Base-by-base conservation (phyloP, 2,113 vertebrate species). In the Cynocephalus volans region DNA sequence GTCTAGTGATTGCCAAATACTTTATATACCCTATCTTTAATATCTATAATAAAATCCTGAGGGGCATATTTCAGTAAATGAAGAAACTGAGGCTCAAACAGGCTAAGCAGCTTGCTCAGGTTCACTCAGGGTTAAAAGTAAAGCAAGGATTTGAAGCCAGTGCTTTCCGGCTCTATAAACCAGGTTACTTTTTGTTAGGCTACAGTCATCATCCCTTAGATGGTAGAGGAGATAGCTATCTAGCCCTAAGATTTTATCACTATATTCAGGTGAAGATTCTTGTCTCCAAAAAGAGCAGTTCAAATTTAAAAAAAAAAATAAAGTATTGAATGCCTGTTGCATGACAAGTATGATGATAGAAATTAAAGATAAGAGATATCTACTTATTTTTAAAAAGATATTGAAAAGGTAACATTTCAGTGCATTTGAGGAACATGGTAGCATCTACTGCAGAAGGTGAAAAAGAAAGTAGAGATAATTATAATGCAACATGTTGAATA, bases 251-350 rank as follows among this genome's bases (percentile, higher is more conserved):
- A 26, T 73, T n/a, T 41, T 82, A 11, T 54, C 15, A 60, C 8
- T 64, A n/a, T 70, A 31, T n/a, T 69, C n/a, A 81, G 4, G 13
- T 80, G 13, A 75, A 92, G 23, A 80, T 80, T 93, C 81, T 93
- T 88, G 14, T 84, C 45, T 93, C 70, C 33, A 31, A 72, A 41
- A 88, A 54, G 6, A 76, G 5, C 10, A 93, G 10, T 62, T 65
- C 60, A 80, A 73, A 96, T 15, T 45, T 85, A 52, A 88, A 69
- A 88, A 50, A 12, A 82, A 48, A 41, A 80, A 76, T 11, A 48
- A 82, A 56, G 75, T 80, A 58, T 45, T 65, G 24, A 90, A 62
- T 91, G 26, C 5, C 31, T 56, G 1, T 65, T 95, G 45, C 23
- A 79, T 54, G 50, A 1, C 9, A 80, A 41, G 19, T 64, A 54